Evolutionary conservation across 1,140 invertebrate species (phyloP).

Genomic region (Heliconius himera): DNA sequence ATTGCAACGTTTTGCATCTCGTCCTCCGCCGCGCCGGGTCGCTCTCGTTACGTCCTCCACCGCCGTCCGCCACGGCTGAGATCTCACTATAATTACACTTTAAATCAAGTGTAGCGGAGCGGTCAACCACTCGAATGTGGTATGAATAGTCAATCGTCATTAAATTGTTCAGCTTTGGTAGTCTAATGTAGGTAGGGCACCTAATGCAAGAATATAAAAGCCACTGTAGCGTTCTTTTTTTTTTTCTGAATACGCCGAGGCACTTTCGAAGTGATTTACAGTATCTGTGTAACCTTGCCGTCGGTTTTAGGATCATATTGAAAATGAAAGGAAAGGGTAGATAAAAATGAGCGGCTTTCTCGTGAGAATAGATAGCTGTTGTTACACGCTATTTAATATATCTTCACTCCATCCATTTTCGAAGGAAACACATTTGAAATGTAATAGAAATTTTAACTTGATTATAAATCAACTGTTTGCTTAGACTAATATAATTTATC

Average conservation of each 20-base stretch:
- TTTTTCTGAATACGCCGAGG: constrained; percentile 42
- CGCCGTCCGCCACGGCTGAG: constrained; percentile 69
- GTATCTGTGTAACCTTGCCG: constrained; percentile 42
- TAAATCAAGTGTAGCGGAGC: constrained; percentile 77
- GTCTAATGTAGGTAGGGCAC: constrained; percentile 70
- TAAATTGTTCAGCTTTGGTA: constrained; percentile 80
- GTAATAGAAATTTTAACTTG: background rate
- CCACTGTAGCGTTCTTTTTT: constrained; percentile 25
- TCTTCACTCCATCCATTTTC: background rate
- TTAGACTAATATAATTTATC: background rate
- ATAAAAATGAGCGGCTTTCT: constrained; percentile 31
- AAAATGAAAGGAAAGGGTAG: constrained; percentile 34
- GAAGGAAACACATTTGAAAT: constrained; percentile 2
- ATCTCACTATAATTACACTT: constrained; percentile 78
- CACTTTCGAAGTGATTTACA: constrained; percentile 47
- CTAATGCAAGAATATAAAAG: constrained; percentile 48
- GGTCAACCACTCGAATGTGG: constrained; percentile 75
- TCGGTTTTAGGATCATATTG: constrained; percentile 41
- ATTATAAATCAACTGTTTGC: background rate
- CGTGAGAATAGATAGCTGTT: constrained; percentile 25
- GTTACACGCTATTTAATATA: constrained; percentile 25
- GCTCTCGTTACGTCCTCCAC: constrained; percentile 71
- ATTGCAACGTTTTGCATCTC: constrained; percentile 77
- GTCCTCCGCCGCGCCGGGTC: constrained; percentile 47
- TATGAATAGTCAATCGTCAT: constrained; percentile 81